phyloP scores from a whole-genome alignment of 2,797 vertebrate genomes.

The Ambastaia sidthimunki region DNA sequence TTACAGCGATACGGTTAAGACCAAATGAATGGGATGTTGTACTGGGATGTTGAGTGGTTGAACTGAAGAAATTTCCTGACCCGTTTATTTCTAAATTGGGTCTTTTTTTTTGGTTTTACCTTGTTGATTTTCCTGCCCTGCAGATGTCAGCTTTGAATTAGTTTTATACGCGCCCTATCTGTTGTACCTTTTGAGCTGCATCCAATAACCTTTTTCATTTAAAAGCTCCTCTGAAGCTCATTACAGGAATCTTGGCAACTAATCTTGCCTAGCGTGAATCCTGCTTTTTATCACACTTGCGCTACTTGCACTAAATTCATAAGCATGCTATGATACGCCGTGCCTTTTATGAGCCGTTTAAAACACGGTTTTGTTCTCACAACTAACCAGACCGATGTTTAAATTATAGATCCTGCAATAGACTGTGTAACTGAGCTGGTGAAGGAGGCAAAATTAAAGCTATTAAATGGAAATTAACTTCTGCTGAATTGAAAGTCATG shows the following conservation, averaged over 20 bases:
- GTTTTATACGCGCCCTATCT: neutral
- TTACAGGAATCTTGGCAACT: slow-evolving; percentile 36
- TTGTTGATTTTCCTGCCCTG: neutral
- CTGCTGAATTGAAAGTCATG: slow-evolving; percentile 17
- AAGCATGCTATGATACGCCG: neutral
- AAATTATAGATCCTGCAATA: slow-evolving; percentile 42
- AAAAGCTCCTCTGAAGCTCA: slow-evolving; percentile 20
- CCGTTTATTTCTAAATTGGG: neutral
- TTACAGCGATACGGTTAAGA: neutral
- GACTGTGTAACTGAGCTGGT: slow-evolving; percentile 26
- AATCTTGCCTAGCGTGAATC: slow-evolving; percentile 35
- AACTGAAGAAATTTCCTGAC: neutral
- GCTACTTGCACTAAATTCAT: slow-evolving; percentile 1
- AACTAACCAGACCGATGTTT: slow-evolving; percentile 35
- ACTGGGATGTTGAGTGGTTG: neutral
- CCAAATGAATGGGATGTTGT: neutral
- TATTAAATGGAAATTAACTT: slow-evolving; percentile 30
- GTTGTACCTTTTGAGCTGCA: slow-evolving; percentile 7
- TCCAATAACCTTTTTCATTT: slow-evolving; percentile 16
- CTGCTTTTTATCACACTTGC: slow-evolving; percentile 15
- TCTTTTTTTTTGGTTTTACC: neutral
- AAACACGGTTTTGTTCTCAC: slow-evolving; percentile 35
- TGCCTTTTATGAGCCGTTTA: slow-evolving; percentile 17
- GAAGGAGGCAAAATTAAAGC: slow-evolving; percentile 29
- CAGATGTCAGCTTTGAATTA: neutral